Evolutionary conservation across 1,140 invertebrate species (phyloP), one percentile per base, ranked within the genome.

Genomic region (Melitaea cinxia): DNA sequence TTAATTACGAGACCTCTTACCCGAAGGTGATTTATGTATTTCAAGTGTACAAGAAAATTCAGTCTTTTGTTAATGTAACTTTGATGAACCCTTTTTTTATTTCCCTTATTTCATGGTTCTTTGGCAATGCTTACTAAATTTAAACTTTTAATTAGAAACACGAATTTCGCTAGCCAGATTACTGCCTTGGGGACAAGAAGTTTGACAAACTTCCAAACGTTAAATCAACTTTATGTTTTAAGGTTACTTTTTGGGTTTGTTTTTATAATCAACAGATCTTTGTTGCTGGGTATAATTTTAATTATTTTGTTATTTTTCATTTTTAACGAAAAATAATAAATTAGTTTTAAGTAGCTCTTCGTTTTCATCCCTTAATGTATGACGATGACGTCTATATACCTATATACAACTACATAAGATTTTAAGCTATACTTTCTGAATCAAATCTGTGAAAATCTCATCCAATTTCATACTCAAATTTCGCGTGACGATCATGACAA

Each of bases 1-100:
- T 77, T 74, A 77, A 77, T 74, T 74, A 74, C 69, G 52, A 70
- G 62, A 68, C 74, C 55, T 75, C 57, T 61, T 59, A 63, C 65
- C 65, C 65, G 62, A 71, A 74, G 65, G 62, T 74, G 72, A 74
- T 74, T 74, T 74, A 74, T 68, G 59, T 58, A 65, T 66, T 73
- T 47, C 50, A 65, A 71, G 65, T 57, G 49, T 64, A 66, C 60
- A 65, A 70, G 67, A 65, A 65, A 47, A 70, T 24, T 70, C 59
- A 33, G 37, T 73, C 70, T 69, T 65, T 64, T 57, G 64, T 70
- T 64, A 65, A 56, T 64, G 61, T 58, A 68, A 55, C 53, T 30
- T 73, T 73, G 71, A 67, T 67, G 60, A 66, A 73, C 62, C 58
- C 59, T 67, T 52, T 45, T 53, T 12, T 55, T 68, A 56, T 61